Base-by-base conservation (phyloP, 1,140 invertebrate genomes). In the Fopius arisanus region DNA sequence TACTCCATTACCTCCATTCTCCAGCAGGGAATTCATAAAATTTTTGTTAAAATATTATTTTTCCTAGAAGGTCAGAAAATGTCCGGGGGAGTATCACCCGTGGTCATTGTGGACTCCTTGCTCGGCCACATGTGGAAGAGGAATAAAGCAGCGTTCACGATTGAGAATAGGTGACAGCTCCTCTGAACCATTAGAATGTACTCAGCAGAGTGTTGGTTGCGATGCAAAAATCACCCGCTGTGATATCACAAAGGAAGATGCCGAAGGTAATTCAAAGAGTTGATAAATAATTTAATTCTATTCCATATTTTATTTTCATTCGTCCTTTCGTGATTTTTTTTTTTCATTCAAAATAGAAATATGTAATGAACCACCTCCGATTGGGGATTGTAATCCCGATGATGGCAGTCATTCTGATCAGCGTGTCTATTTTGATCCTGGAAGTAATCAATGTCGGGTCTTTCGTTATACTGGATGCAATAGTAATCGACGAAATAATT, bases 381-480 rank as follows among this genome's bases (percentile, higher is more conserved):
- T 19, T 14, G 75, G 75, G 23, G 31, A 71, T 23, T 77, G 75
- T 31, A 85, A 87, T 2, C 48, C 59, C 94, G 93, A 14, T 89
- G 88, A 0, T 96, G 94, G 79, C 88, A 91, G 48, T 19, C 21
- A 54, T 10, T 19, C 19, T 21, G 21, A 29, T 63, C 23, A 63
- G 67, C 89, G 92, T 21, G 94, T 91, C 89, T 95, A 94, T 81
- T 97, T 94, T 80, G 92, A 96, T 78, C 86, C 88, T 14, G 80
- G 87, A 0, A 88, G 88, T 7, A 89, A 89, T 70, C 90, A 89
- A 59, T 97, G 96, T 81, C 86, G 89, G 67, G 87, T 91, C 19
- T 96, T 96, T 81, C 90, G 88, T 70, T 96, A 93, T 78, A 91
- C 92, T 51, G 94, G 94, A 62, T 96, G 95, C 80, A 87, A 91